Evolutionary conservation across 2,113 vertebrate species (phyloP), one percentile per base, ranked within the genome.

Genomic region (Anseranas semipalmata): DNA sequence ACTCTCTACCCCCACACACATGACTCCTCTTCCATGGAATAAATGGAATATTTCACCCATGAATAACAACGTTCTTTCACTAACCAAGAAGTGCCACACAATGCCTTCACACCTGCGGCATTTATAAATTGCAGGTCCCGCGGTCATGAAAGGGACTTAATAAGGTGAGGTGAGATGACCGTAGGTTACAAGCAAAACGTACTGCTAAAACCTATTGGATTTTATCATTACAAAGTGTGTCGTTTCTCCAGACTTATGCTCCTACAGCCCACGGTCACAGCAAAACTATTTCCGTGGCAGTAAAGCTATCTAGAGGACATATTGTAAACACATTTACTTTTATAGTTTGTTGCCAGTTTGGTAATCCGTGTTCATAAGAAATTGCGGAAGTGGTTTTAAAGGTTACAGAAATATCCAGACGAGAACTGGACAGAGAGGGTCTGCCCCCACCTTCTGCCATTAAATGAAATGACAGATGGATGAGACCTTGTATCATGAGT

Each of bases 11-110:
- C 75, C 39, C 77, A 17, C 65, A 25, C 63, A 46, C 75, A 70
- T 87, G 91, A 86, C 70, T 96, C 79, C 59, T 94, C 79, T 97
- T 92, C 93, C 84, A 83, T 72, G 59, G 80, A 96, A 93, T 97
- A 98, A 98, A 97, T 97, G 86, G 96, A 95, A 96, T 97, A 98
- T 97, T 96, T 98, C 98, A 97, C 11, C 96, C 96, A 95, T 98
- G 96, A 98, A 96, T 97, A 98, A 98, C 96, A 93, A 97, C 90
- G 96, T 91, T 96, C 95, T 98, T 98, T 98, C 91, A 84, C 84
- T 93, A 85, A 85, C 53, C 90, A 93, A 39, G 85, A 97, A 97
- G 89, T 90, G 48, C 91, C 85, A 59, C 62, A 93, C 89, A 94
- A 95, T 96, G 85, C 74, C 94, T 95, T 98, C 95, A 93, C 98